Percentiles rank a stretch among this genome's conserved stretches.
Evolutionary conservation across 2,888 invertebrate species (phyloP).

Genomic region (Acrobasis suavella): DNA sequence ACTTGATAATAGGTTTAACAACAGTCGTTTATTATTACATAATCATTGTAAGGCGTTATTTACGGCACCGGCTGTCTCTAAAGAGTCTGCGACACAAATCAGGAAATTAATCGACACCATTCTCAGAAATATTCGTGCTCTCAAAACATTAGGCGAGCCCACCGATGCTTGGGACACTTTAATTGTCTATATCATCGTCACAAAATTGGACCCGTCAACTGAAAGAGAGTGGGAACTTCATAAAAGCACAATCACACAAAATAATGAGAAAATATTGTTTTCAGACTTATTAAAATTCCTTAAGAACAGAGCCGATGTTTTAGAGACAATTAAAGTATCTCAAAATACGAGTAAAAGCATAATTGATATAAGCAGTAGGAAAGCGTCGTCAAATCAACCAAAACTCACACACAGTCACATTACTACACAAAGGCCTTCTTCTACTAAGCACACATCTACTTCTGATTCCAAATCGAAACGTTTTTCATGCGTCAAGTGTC

Average conservation of each 20-base stretch:
- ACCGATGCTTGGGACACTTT: slow-evolving; percentile 28
- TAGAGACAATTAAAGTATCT: too few species aligned
- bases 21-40: not conserved
- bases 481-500: too few species aligned
- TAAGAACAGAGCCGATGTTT: too few species aligned
- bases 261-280: not conserved
- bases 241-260: not conserved
- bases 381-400: too few species aligned
- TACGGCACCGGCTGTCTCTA: slow-evolving; percentile 11
- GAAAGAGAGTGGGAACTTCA: slow-evolving; percentile 20
- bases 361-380: too few species aligned
- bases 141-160: slow-evolving; percentile 24
- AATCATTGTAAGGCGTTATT: slow-evolving; percentile 22
- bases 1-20: not conserved
- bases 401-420: too few species aligned
- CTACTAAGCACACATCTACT: too few species aligned
- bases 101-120: slow-evolving; percentile 23
- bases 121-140: slow-evolving; percentile 22
- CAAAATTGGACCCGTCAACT: slow-evolving; percentile 27
- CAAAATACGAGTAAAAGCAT: too few species aligned
- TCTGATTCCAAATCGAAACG: too few species aligned
- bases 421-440: too few species aligned
- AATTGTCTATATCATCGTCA: slow-evolving; percentile 25
- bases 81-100: slow-evolving; percentile 11
- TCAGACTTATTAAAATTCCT: not conserved